Evolutionary conservation across 1,140 invertebrate genomes (phyloP).

Genomic region (Rhyzopertha dominica): DNA sequence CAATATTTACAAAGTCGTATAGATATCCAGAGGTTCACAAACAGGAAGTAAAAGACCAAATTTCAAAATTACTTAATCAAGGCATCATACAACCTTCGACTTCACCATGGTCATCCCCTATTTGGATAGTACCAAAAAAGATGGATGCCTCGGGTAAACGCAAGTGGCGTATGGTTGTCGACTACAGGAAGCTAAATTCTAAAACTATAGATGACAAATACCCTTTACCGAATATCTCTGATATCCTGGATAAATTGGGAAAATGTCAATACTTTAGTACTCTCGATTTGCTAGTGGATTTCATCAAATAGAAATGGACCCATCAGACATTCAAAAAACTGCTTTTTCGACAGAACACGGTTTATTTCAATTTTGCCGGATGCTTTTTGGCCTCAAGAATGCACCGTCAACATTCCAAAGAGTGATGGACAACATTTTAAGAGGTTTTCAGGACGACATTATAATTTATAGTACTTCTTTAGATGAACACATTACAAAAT

Average conservation of each 20-base stretch:
- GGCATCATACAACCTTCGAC: conserved; percentile 29
- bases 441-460: conserved; percentile 40
- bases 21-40: conserved; percentile 25
- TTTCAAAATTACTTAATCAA: conserved; percentile 25
- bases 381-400: conserved; percentile 42
- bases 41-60: conserved; percentile 28
- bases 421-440: conserved; percentile 16
- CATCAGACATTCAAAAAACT: conserved; percentile 30
- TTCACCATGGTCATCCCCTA: conserved; percentile 31
- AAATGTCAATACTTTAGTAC: conserved; percentile 45
- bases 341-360: conserved; percentile 20
- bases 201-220: conserved; percentile 39
- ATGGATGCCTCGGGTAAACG: conserved; percentile 29
- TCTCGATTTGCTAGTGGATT: conserved; percentile 48
- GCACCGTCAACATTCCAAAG: conserved; percentile 24
- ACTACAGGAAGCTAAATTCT: conserved; percentile 33
- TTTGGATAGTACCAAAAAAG: conserved; percentile 40
- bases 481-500: conserved; percentile 20
- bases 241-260: conserved; percentile 44
- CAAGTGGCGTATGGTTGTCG: conserved; percentile 35
- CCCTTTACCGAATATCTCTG: conserved; percentile 50
- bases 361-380: conserved; percentile 33
- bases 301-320: conserved; percentile 28
- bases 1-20: too few species aligned
- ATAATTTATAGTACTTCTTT: conserved; percentile 19